Conservation (phyloP, 2,113 vertebrate genomes). For the Carassius gibelio region DNA sequence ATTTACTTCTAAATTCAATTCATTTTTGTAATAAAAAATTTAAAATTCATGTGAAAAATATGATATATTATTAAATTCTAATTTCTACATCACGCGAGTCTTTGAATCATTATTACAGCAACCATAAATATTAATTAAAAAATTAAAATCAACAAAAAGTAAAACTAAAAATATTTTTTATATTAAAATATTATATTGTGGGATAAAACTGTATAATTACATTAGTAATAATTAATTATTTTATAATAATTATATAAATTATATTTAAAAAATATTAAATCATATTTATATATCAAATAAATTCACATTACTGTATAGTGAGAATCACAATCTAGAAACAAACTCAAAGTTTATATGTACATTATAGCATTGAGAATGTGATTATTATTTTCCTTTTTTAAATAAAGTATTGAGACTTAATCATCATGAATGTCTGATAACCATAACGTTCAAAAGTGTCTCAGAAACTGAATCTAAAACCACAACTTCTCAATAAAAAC, state of each 20-base stretch:
- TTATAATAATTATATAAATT: not conserved
- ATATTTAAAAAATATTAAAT: not conserved
- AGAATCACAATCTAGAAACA: not conserved
- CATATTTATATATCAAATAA: not conserved
- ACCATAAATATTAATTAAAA: not conserved
- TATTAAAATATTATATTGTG: no score
- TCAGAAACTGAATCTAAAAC: not conserved
- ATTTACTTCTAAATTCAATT: no score
- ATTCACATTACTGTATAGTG: not conserved
- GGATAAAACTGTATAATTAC: no score
- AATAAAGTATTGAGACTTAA: not conserved
- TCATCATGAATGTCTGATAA: not conserved
- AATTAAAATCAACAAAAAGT: not conserved
- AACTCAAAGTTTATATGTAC: not conserved
- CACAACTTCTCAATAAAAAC: not conserved
- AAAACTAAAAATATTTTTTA: not conserved
- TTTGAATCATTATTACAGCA: not conserved
- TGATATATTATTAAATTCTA: not conserved
- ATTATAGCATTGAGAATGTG: not conserved
- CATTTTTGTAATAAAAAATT: no score
- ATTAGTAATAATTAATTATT: no score
- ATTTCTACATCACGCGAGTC: not conserved
- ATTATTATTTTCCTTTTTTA: not conserved
- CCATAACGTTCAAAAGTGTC: not conserved
- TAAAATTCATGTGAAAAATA: not conserved